Evolutionary conservation across 2,113 vertebrate species (phyloP), one percentile per base, ranked within the genome.

Genomic region (Aspidoscelis tigris): DNA sequence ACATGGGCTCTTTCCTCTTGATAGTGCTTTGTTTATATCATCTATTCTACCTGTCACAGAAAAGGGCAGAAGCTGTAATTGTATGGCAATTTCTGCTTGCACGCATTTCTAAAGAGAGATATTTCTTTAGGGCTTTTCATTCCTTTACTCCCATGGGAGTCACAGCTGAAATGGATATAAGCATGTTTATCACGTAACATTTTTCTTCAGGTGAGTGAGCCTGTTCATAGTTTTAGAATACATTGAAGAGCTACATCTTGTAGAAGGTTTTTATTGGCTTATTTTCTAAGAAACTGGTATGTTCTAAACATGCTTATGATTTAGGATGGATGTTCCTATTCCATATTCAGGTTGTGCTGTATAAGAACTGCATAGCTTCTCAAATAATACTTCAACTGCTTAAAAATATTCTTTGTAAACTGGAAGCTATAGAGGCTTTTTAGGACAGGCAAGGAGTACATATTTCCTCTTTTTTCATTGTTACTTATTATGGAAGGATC

Each of bases 311-410:
- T 68, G 74, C 12, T 91, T 91, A 89, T 91, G 84, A 93, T 92
- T 94, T 90, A 92, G 72, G 85, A 89, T 10, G 70, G 88, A 90
- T 85, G 82, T 75, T 91, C 90, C 91, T 88, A 50, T 11, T 76
- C 89, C 80, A 75, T 88, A 93, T 83, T 89, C 66, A 80, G 85
- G 79, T 88, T 91, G 89, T 88, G 58, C 14, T 61, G 64, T 89
- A 81, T 91, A 91, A 85, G 79, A 73, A 76, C 77, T 84, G 84
- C 18, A 81, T 90, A 92, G 84, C 88, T 71, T 94, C 76, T 83
- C 83, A 87, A 87, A 21, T 88, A 86, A 81, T 78, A 75, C 80
- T 89, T 84, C 82, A 83, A 78, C 88, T 85, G 81, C 87, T 89
- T 66, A 81, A 81, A 70, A 7, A 12, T 55, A 11, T 33, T 61